A percentile compares a stretch with the other conserved stretches of the same genome.
These are phyloP conservation scores for Peribatodes rhomboidaria DNA, from an alignment of 2,888 invertebrate genomes.

Conservation along the genomic window DNA sequence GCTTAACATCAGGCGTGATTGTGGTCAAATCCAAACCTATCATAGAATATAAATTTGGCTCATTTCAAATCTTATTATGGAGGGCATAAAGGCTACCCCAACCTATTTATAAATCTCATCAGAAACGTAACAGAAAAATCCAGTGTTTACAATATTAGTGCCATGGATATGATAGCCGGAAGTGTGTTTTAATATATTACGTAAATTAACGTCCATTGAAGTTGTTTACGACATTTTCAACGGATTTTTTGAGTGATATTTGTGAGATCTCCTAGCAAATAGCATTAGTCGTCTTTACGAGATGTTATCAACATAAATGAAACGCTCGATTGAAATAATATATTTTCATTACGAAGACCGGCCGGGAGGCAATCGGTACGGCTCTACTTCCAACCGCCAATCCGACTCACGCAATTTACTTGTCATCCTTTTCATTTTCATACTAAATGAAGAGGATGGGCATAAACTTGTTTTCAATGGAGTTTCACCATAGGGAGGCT, in stretches of 20 bases:
- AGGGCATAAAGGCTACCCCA: not conserved
- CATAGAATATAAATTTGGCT: conserved; percentile 31
- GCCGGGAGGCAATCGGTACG: conserved; percentile 25
- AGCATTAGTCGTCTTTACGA: conserved; percentile 4
- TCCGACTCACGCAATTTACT: conserved; percentile 16
- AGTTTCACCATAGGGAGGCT: conserved; percentile 54
- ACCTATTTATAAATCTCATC: not conserved
- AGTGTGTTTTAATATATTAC: not conserved
- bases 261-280: conserved; percentile 10
- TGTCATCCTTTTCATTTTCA: conserved; percentile 42
- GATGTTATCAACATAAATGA: conserved; percentile 16
- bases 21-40: no score
- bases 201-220: conserved; percentile 3
- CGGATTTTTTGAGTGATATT: not conserved
- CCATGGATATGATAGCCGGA: not conserved
- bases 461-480: conserved; percentile 55
- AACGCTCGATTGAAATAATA: conserved; percentile 27
- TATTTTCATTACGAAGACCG: conserved; percentile 23
- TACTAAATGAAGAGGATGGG: conserved; percentile 50
- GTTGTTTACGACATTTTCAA: conserved; percentile 15
- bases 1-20: no score
- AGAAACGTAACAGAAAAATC: not conserved
- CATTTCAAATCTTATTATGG: conserved; percentile 34
- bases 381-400: conserved; percentile 35
- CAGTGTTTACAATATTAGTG: not conserved